Base-by-base conservation (phyloP, 2,888 invertebrate species). In the Drosophila neotestacea region DNA sequence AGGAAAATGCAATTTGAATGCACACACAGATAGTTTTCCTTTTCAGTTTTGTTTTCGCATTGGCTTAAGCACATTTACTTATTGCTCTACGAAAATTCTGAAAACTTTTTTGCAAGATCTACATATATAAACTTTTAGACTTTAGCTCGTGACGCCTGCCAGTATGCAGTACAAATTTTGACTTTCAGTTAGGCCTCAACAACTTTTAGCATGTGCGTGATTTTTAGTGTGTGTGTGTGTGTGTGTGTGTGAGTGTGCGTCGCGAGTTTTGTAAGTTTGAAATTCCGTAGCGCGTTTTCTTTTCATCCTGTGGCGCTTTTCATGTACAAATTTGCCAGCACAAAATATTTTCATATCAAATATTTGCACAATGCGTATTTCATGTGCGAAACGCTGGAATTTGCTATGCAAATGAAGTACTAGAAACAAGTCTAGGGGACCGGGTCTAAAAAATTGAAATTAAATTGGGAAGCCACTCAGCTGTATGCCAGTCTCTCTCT, bases 341-440 rank as follows among this genome's bases (percentile, higher is more conserved):
- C 39, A 63, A 74, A 77, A 77, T 77, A 68, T 74, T 77, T 78
- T 47, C 59, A 39, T 51, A 68, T 55, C 70, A 82, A 84, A 82
- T 82, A 81, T 84, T 84, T 75, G 59, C 59, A 67, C 59, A 71
- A 73, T 74, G 68, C 41, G 60, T 67, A 62, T 73, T 65, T 50
- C 64, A 69, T 69, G 59, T 76, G 69, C 62, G 77, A 58, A 62
- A 46, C 52, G 36, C 55, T 47, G 77, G 77, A 79, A 86, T 86
- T 86, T 77, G 28, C 72, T 66, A 77, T 86, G 81, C 86, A 83
- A 85, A 83, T 85, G 70, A 70, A 61, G 66, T 69, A 42, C 48
- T 41, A 64, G 64, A 58, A 42, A 42, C 28, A 36, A 41, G 27
- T 6, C 42, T 41, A 28, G 27, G 34, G 28, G 13, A 22, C 22